phyloP scores from a whole-genome alignment of 35 echinoderm and acorn worm species.

The Strongylocentrotus purpuratus region DNA sequence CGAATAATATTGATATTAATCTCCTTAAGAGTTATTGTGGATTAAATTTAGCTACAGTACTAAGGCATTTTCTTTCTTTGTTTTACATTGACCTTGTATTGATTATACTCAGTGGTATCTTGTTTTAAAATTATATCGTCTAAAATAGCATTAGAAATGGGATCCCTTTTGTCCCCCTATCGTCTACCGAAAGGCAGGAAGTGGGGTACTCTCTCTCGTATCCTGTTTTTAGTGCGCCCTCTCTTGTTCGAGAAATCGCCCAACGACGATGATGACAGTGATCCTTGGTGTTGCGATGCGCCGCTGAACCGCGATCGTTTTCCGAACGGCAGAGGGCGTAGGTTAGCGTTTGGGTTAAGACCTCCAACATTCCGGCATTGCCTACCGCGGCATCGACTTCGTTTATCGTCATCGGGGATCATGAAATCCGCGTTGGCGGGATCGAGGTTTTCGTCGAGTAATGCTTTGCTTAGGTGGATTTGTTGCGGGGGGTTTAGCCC shows the following conservation, averaged over 20 bases:
- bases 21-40: too few relatives aligned
- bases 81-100: neutral
- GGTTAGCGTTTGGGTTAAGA: neutral
- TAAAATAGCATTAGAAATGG: neutral
- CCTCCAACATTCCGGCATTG: conserved; percentile 2
- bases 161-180: neutral
- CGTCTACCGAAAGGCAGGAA: neutral
- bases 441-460: neutral
- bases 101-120: neutral
- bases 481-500: neutral
- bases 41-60: neutral
- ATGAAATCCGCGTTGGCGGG: neutral
- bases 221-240: conserved; percentile 1
- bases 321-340: conserved; percentile 24
- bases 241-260: conserved; percentile 33
- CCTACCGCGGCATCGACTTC: neutral
- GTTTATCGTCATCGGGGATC: neutral
- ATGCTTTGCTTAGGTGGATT: neutral
- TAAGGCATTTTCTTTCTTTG: neutral
- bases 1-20: too few relatives aligned
- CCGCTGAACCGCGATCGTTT: neutral
- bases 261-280: neutral
- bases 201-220: neutral
- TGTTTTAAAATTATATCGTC: neutral
- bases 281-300: neutral